A percentile compares a stretch with the other conserved stretches of the same genome.
These are phyloP conservation scores for Microchirus variegatus DNA, from an alignment of 2,797 vertebrate species.

Conservation along the genomic window DNA sequence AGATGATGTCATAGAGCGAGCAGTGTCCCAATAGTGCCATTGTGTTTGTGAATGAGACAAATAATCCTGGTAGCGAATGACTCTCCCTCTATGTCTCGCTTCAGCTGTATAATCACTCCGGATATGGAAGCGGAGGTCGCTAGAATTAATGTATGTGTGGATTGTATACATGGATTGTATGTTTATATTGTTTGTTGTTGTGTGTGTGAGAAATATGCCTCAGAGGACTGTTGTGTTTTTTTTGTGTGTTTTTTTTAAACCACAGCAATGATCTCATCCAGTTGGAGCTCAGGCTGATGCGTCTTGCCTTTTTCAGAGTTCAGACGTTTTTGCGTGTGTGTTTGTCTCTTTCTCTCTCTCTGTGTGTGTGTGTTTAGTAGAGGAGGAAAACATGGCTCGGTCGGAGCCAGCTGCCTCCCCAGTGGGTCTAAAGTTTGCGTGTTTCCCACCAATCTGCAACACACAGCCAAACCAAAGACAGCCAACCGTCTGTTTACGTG, in stretches of 20 bases:
- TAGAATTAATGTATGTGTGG: conserved; percentile 16
- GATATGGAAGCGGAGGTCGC: conserved; percentile 24
- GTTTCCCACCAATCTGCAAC: conserved; percentile 71
- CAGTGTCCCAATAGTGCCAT: conserved; percentile 38
- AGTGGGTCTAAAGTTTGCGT: conserved; percentile 69
- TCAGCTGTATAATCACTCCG: conserved; percentile 24
- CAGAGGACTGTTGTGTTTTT: conserved; percentile 65
- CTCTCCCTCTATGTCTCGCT: conserved; percentile 21
- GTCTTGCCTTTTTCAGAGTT: conserved; percentile 70
- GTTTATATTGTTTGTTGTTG: conserved; percentile 22
- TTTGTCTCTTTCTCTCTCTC: conserved; percentile 2
- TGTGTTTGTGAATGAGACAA: conserved; percentile 55
- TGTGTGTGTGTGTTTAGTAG: conserved; percentile 10
- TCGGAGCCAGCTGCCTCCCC: conserved; percentile 66
- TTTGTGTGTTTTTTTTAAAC: conserved; percentile 41
- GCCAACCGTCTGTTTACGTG: conserved; percentile 38
- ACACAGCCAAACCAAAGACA: conserved; percentile 42
- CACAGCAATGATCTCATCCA: conserved; percentile 71
- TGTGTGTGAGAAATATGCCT: conserved; percentile 66
- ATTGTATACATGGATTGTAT: conserved; percentile 2
- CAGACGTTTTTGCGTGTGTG: conserved; percentile 15
- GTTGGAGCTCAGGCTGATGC: conserved; percentile 60
- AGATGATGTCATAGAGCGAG: conserved; percentile 48
- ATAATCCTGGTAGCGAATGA: conserved; percentile 19
- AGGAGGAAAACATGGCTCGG: conserved; percentile 47